Conservation (phyloP, 1,140 invertebrate genomes). For the Argopecten irradians region DNA sequence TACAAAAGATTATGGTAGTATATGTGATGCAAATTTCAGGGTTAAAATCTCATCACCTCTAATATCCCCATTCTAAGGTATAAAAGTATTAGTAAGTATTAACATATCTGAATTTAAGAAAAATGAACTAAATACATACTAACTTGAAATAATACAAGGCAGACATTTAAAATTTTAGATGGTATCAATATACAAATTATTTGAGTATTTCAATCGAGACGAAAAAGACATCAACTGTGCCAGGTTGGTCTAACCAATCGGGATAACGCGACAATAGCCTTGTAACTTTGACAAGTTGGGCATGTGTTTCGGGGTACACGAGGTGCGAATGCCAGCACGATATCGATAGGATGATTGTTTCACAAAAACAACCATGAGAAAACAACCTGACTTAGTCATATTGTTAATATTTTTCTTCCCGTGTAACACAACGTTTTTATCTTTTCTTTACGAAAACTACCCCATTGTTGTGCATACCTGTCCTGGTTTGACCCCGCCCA, state of each 20-base stretch:
- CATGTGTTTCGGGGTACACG: not conserved
- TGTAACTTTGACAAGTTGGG: not conserved
- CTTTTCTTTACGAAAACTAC: conserved; percentile 10
- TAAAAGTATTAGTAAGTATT: not conserved
- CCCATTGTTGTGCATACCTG: not conserved
- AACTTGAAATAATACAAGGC: not conserved
- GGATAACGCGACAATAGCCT: not conserved
- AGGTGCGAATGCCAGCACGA: not conserved
- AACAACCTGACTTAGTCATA: not conserved
- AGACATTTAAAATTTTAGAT: not conserved
- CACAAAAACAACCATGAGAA: not conserved
- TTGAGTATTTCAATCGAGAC: not conserved
- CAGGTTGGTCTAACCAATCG: not conserved
- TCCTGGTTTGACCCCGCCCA: not conserved
- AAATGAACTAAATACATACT: not conserved
- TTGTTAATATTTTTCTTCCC: conserved; percentile 15
- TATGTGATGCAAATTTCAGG: not conserved
- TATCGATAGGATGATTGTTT: not conserved
- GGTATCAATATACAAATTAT: not conserved
- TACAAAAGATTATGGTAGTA: not conserved
- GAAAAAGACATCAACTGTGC: not conserved
- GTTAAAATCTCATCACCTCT: not conserved
- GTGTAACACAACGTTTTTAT: conserved; percentile 3
- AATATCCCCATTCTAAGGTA: not conserved
- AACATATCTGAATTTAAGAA: not conserved